A percentile compares a stretch with the other conserved stretches of the same genome.
phyloP scores from a whole-genome alignment of 2,888 invertebrate genomes.

The Drosophila recens region DNA sequence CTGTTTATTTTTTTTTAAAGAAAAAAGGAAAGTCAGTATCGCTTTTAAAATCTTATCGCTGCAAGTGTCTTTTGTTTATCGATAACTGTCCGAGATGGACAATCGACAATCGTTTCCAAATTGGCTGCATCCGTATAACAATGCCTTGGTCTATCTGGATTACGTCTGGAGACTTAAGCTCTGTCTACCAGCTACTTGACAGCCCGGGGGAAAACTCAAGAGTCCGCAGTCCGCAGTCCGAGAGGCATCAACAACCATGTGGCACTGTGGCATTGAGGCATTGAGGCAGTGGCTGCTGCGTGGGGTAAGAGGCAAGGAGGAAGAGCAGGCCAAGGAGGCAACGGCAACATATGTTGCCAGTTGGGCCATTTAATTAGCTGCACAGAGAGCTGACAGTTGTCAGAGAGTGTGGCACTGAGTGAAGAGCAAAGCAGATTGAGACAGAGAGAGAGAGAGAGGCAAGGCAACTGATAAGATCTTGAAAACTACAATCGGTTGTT shows the following conservation, averaged over 20 bases:
- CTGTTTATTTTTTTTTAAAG: neutral
- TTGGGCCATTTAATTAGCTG: conserved; percentile 78
- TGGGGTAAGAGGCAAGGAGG: conserved; percentile 51
- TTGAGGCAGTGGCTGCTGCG: conserved; percentile 42
- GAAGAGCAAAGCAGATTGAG: conserved; percentile 25
- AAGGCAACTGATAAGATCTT: conserved; percentile 72
- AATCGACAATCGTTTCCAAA: conserved; percentile 41
- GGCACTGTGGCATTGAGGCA: conserved; percentile 20
- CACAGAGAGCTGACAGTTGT: conserved; percentile 71
- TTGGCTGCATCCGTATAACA: conserved; percentile 46
- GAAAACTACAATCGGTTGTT: conserved; percentile 53
- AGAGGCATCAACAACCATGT: conserved; percentile 41
- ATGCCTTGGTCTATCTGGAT: conserved; percentile 44
- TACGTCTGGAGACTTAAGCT: conserved; percentile 52
- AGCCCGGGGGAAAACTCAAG: conserved; percentile 52
- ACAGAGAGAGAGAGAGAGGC: conserved; percentile 22
- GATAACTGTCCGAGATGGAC: conserved; percentile 41
- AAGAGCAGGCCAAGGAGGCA: neutral
- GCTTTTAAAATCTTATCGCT: conserved; percentile 1
- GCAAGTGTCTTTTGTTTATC: conserved; percentile 28
- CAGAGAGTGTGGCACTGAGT: conserved; percentile 61
- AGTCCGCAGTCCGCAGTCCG: conserved; percentile 15
- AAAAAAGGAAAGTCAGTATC: neutral
- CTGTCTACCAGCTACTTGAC: conserved; percentile 54
- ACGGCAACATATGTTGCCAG: conserved; percentile 74